phyloP scores from a whole-genome alignment of 23 tunicate genomes.

The Halocynthia roretzi region DNA sequence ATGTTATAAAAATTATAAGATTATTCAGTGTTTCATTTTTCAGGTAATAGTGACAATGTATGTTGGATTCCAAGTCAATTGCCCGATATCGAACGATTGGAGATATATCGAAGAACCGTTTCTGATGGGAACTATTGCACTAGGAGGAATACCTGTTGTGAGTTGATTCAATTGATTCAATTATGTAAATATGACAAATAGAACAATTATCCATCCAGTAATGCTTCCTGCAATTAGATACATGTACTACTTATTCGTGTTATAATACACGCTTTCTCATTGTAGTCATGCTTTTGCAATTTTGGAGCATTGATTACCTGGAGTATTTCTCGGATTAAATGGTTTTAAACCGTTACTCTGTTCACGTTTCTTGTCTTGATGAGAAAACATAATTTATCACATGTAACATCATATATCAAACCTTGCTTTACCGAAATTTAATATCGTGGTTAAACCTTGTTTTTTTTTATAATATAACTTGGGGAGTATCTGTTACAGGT shows the following conservation, averaged over 20 bases:
- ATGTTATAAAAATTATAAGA: too few species aligned
- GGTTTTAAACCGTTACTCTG: too few species aligned
- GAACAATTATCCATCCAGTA: too few species aligned
- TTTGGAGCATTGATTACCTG: too few species aligned
- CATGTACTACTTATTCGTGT: too few species aligned
- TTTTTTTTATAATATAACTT: background rate
- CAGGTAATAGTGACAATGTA: slow-evolving; percentile 29
- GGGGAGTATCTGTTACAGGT: slow-evolving; percentile 10
- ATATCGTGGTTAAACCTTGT: background rate
- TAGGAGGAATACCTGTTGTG: slow-evolving; percentile 22
- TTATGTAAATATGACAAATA: background rate
- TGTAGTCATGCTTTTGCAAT: too few species aligned
- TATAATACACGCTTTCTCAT: too few species aligned
- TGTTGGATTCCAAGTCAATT: slow-evolving; percentile 7
- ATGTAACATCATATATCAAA: too few species aligned
- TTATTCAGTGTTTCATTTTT: background rate
- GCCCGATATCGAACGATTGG: slow-evolving; percentile 25
- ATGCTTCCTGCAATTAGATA: too few species aligned
- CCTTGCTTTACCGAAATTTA: background rate
- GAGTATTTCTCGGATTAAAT: too few species aligned
- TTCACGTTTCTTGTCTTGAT: too few species aligned
- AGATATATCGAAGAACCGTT: slow-evolving; percentile 10
- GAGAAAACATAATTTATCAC: too few species aligned
- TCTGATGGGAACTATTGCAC: slow-evolving; percentile 30
- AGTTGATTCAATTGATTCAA: background rate